Evolutionary conservation across 2,113 vertebrate genomes (phyloP).

Genomic region (Amblyornis subalaris): DNA sequence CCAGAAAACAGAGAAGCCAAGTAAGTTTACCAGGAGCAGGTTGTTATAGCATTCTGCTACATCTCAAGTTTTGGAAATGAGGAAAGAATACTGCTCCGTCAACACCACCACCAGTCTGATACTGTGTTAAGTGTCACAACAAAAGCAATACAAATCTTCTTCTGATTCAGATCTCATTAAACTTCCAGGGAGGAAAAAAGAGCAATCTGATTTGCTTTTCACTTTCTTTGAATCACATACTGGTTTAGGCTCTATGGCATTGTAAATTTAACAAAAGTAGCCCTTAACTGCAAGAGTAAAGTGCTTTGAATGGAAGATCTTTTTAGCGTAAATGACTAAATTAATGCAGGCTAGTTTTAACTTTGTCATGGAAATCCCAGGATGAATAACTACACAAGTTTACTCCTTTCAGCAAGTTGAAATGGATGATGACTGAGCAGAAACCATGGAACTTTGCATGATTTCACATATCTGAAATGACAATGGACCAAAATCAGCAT

Average conservation of each 20-base stretch:
- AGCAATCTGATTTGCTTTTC: neutral
- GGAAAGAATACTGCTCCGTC: neutral
- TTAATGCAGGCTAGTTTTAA: neutral
- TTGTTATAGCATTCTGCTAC: neutral
- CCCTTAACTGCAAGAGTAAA: neutral
- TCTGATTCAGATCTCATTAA: neutral
- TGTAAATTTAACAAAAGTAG: neutral
- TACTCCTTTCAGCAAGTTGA: neutral
- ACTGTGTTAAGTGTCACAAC: neutral
- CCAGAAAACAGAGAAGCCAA: neutral
- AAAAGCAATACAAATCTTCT: neutral
- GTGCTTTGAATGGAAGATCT: neutral
- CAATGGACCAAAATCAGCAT: neutral
- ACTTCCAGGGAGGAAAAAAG: neutral
- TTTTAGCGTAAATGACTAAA: neutral
- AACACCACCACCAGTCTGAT: neutral
- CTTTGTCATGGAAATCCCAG: neutral
- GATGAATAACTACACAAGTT: neutral
- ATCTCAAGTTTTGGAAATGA: neutral
- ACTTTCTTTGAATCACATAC: neutral
- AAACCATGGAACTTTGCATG: neutral
- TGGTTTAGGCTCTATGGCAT: neutral
- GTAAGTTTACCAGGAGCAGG: neutral
- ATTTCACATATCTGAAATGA: neutral
- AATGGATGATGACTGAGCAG: neutral